Evolutionary conservation across 2,113 vertebrate genomes (phyloP), one percentile per base, ranked within the genome.

Genomic region (Sorex araneus): DNA sequence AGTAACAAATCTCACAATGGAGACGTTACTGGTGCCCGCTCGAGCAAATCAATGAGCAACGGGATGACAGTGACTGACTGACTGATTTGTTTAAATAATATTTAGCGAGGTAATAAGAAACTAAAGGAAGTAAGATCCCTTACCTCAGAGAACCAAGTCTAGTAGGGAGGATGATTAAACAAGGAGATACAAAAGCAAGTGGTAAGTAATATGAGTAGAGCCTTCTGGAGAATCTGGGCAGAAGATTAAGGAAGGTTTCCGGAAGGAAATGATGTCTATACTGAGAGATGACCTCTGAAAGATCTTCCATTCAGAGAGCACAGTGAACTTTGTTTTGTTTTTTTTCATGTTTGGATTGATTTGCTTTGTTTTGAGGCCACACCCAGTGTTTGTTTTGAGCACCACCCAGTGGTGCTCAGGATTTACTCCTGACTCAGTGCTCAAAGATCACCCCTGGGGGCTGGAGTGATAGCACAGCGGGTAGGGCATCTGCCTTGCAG

Each of bases 71-170:
- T n/a, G n/a, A n/a, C n/a, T n/a, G n/a, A n/a, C n/a, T n/a, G n/a
- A n/a, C n/a, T n/a, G n/a, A n/a, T 60, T 82, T 73, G 54, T 79
- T 84, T 16, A 74, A 77, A 50, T 77, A 87, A 89, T 83, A 74
- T 84, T 92, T 87, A 71, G 36, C 77, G 79, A 75, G 88, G 54
- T 63, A 64, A 76, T 71, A 32, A 40, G 60, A 96, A 92, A 76
- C 60, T 83, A 70, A 80, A 77, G 15, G 74, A 63, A 94, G 86
- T 6, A 50, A 89, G 19, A 78, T 40, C 15, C 15, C 18, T 67
- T 63, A 76, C 21, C 32, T 83, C 63, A 54, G 40, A 71, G 63
- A 84, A 84, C 8, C 47, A 36, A 90, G 66, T 54, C 40, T 45
- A n/a, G 45, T 73, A 5, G 54, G 13, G 71, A 63, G 89, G 4